phyloP scores from a whole-genome alignment of 2,888 invertebrate genomes.

The Xylota sylvarum region DNA sequence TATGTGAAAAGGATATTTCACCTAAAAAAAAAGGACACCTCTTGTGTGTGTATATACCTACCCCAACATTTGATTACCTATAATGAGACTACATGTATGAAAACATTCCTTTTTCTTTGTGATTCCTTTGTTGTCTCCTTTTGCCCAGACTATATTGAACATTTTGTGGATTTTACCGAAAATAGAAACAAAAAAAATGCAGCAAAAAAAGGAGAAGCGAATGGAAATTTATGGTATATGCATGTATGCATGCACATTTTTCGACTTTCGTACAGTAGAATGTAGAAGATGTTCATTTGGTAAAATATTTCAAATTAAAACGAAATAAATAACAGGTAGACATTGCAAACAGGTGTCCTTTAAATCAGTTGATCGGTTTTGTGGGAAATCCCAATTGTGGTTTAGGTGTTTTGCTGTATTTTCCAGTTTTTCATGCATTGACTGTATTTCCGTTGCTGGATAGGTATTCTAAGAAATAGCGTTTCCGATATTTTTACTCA shows the following conservation, averaged over 20 bases:
- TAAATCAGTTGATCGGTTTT: constrained; percentile 12
- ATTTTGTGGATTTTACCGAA: constrained; percentile 40
- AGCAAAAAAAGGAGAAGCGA: constrained; percentile 2
- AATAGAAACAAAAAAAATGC: constrained; percentile 20
- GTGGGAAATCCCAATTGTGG: constrained; percentile 33
- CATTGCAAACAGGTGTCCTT: constrained; percentile 62
- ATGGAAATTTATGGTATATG: constrained; percentile 22
- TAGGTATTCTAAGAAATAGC: too few species aligned
- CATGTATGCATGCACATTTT: constrained; percentile 32
- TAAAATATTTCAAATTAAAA: constrained; percentile 13
- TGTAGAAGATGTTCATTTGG: constrained; percentile 19
- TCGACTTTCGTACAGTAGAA: neutral
- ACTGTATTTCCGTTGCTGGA: too few species aligned
- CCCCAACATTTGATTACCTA: constrained; percentile 52
- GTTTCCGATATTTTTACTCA: too few species aligned
- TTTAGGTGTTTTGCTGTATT: constrained; percentile 17
- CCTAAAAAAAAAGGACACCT: constrained; percentile 37
- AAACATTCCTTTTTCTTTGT: constrained; percentile 42
- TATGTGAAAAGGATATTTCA: constrained; percentile 41
- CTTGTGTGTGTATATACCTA: constrained; percentile 15
- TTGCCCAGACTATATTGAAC: constrained; percentile 8
- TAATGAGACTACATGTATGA: constrained; percentile 38
- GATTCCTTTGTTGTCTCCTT: constrained; percentile 27
- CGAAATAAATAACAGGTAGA: constrained; percentile 46
- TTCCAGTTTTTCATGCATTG: neutral